phyloP scores from a whole-genome alignment of 1,140 invertebrate species.

The Spodoptera frugiperda region DNA sequence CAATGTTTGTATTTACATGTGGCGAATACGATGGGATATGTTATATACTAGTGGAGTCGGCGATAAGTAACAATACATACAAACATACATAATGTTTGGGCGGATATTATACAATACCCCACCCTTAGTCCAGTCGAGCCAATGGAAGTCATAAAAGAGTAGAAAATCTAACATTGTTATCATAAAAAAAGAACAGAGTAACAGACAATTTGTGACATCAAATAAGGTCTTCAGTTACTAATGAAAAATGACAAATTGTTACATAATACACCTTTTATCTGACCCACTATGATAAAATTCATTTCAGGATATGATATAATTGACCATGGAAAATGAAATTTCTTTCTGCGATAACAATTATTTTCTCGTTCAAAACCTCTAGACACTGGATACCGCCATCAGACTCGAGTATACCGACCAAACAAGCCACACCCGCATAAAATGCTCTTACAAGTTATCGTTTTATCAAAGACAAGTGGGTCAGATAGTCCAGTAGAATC shows the following conservation, averaged over 20 bases:
- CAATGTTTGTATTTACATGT: constrained; percentile 54
- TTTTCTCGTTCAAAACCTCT: too few relatives aligned
- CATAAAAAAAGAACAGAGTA: background rate
- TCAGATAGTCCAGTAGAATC: constrained; percentile 2
- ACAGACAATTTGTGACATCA: too few relatives aligned
- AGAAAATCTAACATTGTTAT: background rate
- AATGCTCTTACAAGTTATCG: background rate
- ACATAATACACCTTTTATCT: background rate
- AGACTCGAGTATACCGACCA: background rate
- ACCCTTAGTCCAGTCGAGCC: constrained; percentile 7
- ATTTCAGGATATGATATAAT: too few relatives aligned
- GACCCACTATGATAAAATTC: background rate
- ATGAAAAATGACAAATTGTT: background rate
- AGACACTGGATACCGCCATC: background rate
- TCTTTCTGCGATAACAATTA: too few relatives aligned
- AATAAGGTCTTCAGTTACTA: too few relatives aligned
- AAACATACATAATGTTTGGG: background rate
- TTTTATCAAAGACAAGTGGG: constrained; percentile 5
- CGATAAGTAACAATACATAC: background rate
- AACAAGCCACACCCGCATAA: background rate
- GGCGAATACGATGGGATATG: constrained; percentile 48
- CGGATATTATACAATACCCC: constrained; percentile 5
- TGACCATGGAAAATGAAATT: too few relatives aligned
- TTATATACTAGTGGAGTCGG: constrained; percentile 37
- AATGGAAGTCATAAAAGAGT: background rate